phyloP scores from a whole-genome alignment of 2,113 vertebrate species.

The Cynopterus brachyotis region DNA sequence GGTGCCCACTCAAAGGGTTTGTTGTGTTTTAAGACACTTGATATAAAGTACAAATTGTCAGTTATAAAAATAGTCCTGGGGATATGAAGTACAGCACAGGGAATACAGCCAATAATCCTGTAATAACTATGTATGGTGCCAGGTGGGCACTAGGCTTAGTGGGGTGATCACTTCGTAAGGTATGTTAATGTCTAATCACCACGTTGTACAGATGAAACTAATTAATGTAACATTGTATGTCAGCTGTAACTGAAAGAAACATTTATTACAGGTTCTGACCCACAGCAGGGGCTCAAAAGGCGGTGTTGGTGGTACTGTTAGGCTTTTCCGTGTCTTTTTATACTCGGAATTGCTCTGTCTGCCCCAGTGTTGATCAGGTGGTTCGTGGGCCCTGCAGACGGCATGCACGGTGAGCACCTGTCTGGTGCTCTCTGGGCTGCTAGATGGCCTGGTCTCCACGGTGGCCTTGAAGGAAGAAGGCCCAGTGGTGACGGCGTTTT shows the following conservation, averaged over 20 bases:
- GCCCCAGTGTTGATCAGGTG: rapidly evolving
- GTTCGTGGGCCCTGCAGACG: neutral
- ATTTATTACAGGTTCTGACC: neutral
- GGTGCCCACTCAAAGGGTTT: neutral
- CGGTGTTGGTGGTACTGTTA: neutral
- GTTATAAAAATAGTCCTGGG: neutral
- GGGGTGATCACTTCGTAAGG: neutral
- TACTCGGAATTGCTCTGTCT: neutral
- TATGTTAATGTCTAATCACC: neutral
- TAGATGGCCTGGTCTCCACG: rapidly evolving
- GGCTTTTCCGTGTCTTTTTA: neutral
- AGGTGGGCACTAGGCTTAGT: neutral
- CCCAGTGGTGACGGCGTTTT: neutral
- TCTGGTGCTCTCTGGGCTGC: neutral
- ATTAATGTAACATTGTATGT: neutral
- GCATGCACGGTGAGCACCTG: rapidly evolving
- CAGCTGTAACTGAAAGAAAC: neutral
- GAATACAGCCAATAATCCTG: neutral
- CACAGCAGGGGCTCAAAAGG: neutral
- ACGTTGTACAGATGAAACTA: neutral
- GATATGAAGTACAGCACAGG: neutral
- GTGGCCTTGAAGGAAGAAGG: neutral
- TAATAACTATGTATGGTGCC: neutral
- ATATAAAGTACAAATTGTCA: neutral
- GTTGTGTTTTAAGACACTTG: neutral